Evolutionary conservation across 1,140 invertebrate species (phyloP), one percentile per base, ranked within the genome.

Genomic region (Saccostrea cuccullata): DNA sequence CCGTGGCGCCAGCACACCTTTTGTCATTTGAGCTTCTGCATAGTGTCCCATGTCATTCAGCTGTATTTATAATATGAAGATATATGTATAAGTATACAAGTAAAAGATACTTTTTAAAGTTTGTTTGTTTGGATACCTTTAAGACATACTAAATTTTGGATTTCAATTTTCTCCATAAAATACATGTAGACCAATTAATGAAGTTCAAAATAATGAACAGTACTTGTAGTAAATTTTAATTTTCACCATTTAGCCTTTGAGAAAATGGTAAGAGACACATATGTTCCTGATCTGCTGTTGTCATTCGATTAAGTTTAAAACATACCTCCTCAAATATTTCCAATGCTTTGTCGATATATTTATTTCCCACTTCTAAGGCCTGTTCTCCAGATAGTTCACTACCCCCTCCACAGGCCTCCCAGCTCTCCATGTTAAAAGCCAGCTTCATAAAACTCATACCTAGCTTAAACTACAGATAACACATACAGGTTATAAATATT

Each of bases 361-460:
- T 92, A 88, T 94, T 94, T 8, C 94, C 94, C 85, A 94, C 93
- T 9, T 87, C 89, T n/a, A 95, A 85, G 11, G 94, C 94, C 40
- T 93, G 93, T 47, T 88, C 86, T 47, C 93, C 93, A 15, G 93
- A 90, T 67, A 95, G 86, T 86, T 94, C 93, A 0, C 92, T 88
- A 2, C 92, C 93, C 4, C 93, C 94, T n/a, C 93, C 93, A 91
- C 94, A 94, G 0, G 94, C 94, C 64, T 94, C 93, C 94, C 94
- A 95, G 88, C 93, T 94, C 91, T 95, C 94, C 93, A 95, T 93
- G 87, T 94, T 94, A 90, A 95, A 95, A n/a, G 94, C 93, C 55
- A 95, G 86, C 89, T 93, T 94, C 94, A 95, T 94, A 47, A 94
- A 89, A 87, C 92, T 93, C 93, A 95, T 93, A 15, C 90, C 94